Evolutionary conservation across 2,797 vertebrate species (phyloP).

Genomic region (Passerculus sandwichensis): DNA sequence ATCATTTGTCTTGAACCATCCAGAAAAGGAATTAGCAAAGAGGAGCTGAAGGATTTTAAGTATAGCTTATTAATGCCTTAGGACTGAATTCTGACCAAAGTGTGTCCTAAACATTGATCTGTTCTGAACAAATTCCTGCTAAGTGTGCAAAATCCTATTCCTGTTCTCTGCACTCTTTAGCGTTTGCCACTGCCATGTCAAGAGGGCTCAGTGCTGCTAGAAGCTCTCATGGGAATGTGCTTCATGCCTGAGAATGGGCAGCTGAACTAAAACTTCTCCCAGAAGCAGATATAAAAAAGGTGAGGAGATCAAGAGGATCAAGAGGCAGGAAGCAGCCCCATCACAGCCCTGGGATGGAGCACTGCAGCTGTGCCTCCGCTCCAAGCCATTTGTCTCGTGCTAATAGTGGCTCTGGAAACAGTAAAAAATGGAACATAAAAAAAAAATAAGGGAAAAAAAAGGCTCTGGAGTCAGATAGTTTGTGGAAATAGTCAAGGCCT

Average conservation of each 20-base stretch:
- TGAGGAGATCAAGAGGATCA: neutral
- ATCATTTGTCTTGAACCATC: neutral
- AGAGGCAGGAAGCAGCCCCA: neutral
- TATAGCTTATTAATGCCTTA: neutral
- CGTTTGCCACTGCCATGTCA: neutral
- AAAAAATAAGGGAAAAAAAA: neutral
- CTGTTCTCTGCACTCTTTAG: neutral
- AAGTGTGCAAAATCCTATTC: neutral
- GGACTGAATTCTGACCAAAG: neutral
- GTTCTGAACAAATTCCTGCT: neutral
- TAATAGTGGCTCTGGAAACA: neutral
- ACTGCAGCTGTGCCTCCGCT: neutral
- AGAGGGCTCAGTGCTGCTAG: neutral
- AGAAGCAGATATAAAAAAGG: constrained; percentile 16
- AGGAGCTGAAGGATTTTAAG: neutral
- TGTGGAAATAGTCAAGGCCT: constrained; percentile 60
- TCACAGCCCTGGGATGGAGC: neutral
- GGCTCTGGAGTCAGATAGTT: constrained; percentile 67
- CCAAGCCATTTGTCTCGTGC: neutral
- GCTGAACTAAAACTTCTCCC: neutral
- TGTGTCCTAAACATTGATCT: neutral
- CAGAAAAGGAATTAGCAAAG: neutral
- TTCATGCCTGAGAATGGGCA: neutral
- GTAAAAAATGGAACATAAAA: neutral
- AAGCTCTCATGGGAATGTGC: neutral